Percentiles rank a stretch among this genome's conserved stretches.
phyloP scores from a whole-genome alignment of 2,113 vertebrate genomes.

The Indicator maculatus region DNA sequence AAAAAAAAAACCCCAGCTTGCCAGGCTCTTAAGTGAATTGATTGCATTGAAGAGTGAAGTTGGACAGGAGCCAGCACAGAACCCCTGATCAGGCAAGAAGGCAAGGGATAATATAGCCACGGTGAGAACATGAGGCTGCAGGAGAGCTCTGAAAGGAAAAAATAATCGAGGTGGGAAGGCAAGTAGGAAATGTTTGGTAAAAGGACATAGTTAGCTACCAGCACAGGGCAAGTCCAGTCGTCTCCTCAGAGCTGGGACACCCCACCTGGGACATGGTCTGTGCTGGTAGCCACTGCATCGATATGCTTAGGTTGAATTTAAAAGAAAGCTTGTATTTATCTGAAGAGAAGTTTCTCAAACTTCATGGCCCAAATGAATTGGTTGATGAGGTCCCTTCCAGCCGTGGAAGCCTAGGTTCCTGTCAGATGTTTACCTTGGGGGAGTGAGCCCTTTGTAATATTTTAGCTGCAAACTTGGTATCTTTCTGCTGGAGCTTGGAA shows the following conservation, averaged over 20 bases:
- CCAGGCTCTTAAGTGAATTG: constrained; percentile 41
- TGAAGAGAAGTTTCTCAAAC: background rate
- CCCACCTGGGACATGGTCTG: background rate
- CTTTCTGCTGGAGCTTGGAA: background rate
- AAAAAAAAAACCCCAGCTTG: background rate
- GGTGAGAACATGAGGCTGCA: background rate
- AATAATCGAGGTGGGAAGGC: background rate
- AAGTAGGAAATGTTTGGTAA: background rate
- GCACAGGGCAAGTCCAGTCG: accelerated
- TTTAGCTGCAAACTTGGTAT: accelerated
- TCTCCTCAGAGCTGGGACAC: background rate
- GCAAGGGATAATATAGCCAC: background rate
- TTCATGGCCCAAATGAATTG: accelerated
- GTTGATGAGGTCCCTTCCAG: background rate
- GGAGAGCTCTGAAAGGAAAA: background rate
- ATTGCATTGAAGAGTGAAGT: background rate
- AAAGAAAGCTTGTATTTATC: background rate
- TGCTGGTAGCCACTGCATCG: background rate
- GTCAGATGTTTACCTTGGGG: accelerated
- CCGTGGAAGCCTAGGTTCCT: accelerated
- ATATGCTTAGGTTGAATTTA: background rate
- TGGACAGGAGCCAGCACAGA: constrained; percentile 47
- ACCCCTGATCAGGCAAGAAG: constrained; percentile 6
- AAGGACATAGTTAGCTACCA: background rate
- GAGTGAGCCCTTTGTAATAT: background rate